Percentiles rank a stretch among this genome's conserved stretches.
phyloP scores from a whole-genome alignment of 2,888 invertebrate species.

The Dione vanillae region DNA sequence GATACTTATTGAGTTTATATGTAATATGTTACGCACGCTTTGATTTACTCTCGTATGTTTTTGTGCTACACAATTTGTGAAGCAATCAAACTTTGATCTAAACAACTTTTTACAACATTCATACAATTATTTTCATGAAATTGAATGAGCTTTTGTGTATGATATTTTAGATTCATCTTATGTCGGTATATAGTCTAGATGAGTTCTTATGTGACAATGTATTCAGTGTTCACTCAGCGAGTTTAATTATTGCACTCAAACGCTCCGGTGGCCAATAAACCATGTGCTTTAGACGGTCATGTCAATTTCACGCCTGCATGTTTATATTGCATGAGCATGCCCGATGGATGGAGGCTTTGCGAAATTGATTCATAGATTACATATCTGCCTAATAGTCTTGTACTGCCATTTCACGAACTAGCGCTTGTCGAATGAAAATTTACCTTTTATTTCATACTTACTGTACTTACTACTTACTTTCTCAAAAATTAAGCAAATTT shows the following conservation, averaged over 20 bases:
- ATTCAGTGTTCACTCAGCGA: slow-evolving; percentile 18
- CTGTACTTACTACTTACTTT: no score
- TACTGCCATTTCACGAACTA: neutral
- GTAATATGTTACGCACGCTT: neutral
- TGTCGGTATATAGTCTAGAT: neutral
- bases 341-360: neutral
- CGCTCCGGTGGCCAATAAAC: slow-evolving; percentile 20
- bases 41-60: neutral
- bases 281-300: slow-evolving; percentile 22
- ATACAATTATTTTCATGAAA: neutral
- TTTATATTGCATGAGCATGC: slow-evolving; percentile 21
- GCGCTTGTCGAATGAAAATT: no score
- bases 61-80: neutral
- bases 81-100: slow-evolving; percentile 7
- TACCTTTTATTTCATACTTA: no score
- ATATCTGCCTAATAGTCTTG: neutral
- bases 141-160: neutral
- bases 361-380: slow-evolving; percentile 8
- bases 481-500: no score
- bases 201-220: slow-evolving; percentile 20
- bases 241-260: slow-evolving; percentile 28
- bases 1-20: slow-evolving; percentile 12
- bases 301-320: slow-evolving; percentile 32
- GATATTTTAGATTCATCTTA: neutral
- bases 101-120: neutral